Base-by-base conservation (phyloP, 2,113 vertebrate species). In the Nothobranchius kuhntae region DNA sequence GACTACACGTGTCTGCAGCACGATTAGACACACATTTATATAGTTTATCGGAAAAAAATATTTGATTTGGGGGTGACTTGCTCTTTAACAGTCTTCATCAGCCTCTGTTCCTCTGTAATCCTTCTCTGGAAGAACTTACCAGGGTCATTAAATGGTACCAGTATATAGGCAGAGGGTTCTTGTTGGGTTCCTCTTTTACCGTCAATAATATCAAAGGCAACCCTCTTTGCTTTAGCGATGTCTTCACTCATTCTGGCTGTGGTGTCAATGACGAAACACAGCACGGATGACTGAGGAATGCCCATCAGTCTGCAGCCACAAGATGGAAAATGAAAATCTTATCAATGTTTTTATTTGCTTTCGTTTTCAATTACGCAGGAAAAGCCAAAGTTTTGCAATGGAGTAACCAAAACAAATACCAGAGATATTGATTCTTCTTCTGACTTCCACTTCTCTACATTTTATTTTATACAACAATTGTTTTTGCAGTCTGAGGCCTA, bases 251-350 rank as follows among this genome's bases (percentile, higher is more conserved):
- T 92, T 15, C 89, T 91, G 52, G 86, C 84, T 6, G 87, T 91
- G 21, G 90, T 91, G 83, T 91, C 91, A 10, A 91, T 90, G 51
- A 91, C 90, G 50, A 91, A 89, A 62, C 86, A 90, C 61, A 92
- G 61, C 55, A 66, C 85, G 0, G 85, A 36, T 10, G 85, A 73
- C 38, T 85, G 79, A 17, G 82, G 77, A 14, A 92, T 63, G 8
- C 85, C 89, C 81, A 91, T 83, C 54, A 92, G 58, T 53, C 91
- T 92, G 71, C 0, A 21, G 35, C 9, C 56, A 63, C 24, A 24
- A 1, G 1, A 6, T 12, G 1, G 17, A 21, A 54, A 11, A 36
- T 3, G 40, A 40, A n/a, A 6, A 15, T 15, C 4, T 47, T 12
- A 15, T 47, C 2, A 13, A 12, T 46, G 10, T 46, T 13, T 46